Percentiles rank a stretch among this genome's conserved stretches.
Conservation (phyloP, 2,113 vertebrate species). For the Centropus unirufus region DNA sequence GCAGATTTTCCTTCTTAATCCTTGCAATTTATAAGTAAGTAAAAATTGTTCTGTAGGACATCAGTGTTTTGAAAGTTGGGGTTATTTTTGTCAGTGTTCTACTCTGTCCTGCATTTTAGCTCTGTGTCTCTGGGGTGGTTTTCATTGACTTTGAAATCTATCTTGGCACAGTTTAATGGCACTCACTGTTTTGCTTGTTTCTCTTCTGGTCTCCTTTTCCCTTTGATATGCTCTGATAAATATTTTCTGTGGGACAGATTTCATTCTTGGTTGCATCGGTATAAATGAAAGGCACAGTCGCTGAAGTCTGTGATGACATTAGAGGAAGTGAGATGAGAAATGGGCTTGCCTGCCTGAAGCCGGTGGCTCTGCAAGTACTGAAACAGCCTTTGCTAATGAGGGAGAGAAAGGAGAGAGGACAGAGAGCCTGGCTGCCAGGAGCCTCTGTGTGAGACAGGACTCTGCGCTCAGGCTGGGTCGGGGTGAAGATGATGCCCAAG, state of each 20-base stretch:
- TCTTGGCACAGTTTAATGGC: conserved; percentile 32
- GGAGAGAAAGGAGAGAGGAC: neutral
- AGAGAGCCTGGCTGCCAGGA: neutral
- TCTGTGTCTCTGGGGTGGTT: neutral
- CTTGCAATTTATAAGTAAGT: neutral
- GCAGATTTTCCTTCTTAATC: neutral
- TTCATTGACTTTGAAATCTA: conserved; percentile 36
- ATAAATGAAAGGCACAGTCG: neutral
- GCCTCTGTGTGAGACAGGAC: neutral
- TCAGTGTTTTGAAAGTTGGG: neutral
- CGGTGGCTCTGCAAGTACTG: neutral
- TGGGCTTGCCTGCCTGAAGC: neutral
- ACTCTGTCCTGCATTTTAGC: conserved; percentile 5
- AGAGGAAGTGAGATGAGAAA: neutral
- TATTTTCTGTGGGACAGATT: conserved; percentile 46
- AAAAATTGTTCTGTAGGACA: neutral
- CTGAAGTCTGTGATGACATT: neutral
- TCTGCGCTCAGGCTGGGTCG: neutral
- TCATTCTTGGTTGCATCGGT: conserved; percentile 16
- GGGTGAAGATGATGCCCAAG: neutral
- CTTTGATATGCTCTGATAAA: conserved; percentile 45
- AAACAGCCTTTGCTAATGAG: neutral
- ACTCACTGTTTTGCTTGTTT: neutral
- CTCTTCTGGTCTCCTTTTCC: conserved; percentile 23
- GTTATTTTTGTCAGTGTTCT: neutral